These are phyloP conservation scores for Hucho hucho DNA, from an alignment of 2,113 vertebrate species.

Conservation along the genomic window DNA sequence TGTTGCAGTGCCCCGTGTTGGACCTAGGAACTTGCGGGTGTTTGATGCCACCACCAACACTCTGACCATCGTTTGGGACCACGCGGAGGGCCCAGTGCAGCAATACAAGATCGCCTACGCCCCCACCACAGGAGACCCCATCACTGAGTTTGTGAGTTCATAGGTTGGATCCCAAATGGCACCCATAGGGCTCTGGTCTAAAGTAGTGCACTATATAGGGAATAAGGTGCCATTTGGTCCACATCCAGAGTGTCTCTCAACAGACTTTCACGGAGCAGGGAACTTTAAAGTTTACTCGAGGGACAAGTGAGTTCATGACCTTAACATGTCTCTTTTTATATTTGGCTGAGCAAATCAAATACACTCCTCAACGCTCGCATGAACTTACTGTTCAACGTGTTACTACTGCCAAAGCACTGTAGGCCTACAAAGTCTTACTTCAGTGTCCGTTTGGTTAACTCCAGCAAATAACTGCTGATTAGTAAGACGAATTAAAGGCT, in stretches of 20 bases:
- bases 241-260: too few relatives aligned
- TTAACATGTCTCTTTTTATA: too few relatives aligned
- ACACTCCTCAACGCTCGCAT: background rate
- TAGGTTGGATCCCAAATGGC: background rate
- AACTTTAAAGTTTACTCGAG: too few relatives aligned
- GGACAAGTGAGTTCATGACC: too few relatives aligned
- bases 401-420: background rate
- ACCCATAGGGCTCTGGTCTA: too few relatives aligned
- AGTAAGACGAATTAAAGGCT: constrained; percentile 44
- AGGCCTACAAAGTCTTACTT: background rate
- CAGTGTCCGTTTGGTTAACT: constrained; percentile 24
- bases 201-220: too few relatives aligned
- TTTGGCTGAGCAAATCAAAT: too few relatives aligned
- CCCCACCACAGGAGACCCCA: constrained; percentile 86
- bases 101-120: constrained; percentile 91
- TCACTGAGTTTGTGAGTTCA: constrained; percentile 89
- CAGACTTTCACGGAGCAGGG: too few relatives aligned
- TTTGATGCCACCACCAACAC: constrained; percentile 90
- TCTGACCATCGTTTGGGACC: constrained; percentile 92
- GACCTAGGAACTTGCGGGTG: constrained; percentile 89
- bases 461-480: constrained; percentile 33
- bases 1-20: constrained; percentile 84
- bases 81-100: constrained; percentile 91
- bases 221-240: too few relatives aligned
- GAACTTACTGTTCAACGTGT: background rate